phyloP scores from a whole-genome alignment of 2,797 vertebrate genomes.

The Lacerta viridis region DNA sequence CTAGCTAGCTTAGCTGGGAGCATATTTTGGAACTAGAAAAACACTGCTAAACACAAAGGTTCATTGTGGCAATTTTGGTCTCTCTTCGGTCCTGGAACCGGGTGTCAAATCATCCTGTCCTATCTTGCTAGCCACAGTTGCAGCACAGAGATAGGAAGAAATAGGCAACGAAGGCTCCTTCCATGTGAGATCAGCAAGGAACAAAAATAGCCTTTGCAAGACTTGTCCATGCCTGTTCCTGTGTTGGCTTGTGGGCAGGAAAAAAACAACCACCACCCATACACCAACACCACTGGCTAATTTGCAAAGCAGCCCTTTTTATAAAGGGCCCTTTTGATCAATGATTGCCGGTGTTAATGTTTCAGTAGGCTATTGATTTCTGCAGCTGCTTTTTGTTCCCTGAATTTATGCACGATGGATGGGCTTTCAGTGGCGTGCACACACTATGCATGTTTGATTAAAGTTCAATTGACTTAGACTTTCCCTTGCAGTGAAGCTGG shows the following conservation, averaged over 20 bases:
- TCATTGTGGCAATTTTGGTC: neutral
- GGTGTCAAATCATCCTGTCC: neutral
- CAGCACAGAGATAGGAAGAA: neutral
- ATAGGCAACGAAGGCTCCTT: conserved; percentile 42
- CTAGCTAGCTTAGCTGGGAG: neutral
- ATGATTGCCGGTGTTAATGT: conserved; percentile 93
- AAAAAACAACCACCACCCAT: conserved; percentile 40
- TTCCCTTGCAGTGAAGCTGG: conserved; percentile 79
- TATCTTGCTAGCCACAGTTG: neutral
- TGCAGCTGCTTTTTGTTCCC: conserved; percentile 88
- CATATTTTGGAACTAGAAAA: neutral
- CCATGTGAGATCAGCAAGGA: conserved; percentile 50
- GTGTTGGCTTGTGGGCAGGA: conserved; percentile 82
- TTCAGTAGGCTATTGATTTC: conserved; percentile 95
- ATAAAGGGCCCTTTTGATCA: conserved; percentile 90
- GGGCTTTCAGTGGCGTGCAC: conserved; percentile 74
- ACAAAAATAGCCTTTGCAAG: conserved; percentile 67
- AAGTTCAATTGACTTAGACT: conserved; percentile 90
- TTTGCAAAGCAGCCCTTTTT: conserved; percentile 87
- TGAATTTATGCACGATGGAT: conserved; percentile 85
- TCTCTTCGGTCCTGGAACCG: neutral
- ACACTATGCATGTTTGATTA: conserved; percentile 93
- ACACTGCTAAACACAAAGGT: neutral
- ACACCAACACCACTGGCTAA: conserved; percentile 78
- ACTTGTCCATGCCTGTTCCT: conserved; percentile 74